Evolutionary conservation across 2,113 vertebrate genomes (phyloP).

Genomic region (Pyrgilauda ruficollis): DNA sequence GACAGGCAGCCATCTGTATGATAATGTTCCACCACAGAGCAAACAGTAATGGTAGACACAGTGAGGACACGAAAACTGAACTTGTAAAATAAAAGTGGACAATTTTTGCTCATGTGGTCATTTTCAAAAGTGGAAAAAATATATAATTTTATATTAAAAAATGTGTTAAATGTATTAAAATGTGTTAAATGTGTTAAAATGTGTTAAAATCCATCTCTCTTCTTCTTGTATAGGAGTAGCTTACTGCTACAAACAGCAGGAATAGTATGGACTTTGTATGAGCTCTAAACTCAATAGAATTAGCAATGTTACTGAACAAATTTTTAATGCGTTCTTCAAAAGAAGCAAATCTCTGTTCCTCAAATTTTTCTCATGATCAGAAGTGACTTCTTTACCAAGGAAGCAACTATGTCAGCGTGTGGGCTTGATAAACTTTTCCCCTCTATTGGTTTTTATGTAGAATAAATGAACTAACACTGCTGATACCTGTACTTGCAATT

Average conservation of each 20-base stretch:
- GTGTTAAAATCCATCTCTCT: neutral
- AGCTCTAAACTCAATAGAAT: neutral
- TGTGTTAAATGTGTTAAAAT: no score
- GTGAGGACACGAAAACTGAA: neutral
- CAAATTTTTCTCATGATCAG: neutral
- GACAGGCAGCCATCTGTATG: neutral
- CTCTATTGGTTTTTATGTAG: neutral
- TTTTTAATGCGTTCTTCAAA: neutral
- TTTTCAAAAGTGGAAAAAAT: neutral
- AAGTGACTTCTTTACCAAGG: neutral
- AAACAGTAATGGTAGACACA: neutral
- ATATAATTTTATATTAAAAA: no score
- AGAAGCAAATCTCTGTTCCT: neutral
- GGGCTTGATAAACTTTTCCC: neutral
- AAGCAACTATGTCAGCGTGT: neutral
- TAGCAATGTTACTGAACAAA: neutral
- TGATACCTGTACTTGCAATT: neutral
- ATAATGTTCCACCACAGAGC: neutral
- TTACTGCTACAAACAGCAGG: neutral
- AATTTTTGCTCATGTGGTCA: neutral
- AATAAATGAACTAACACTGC: neutral
- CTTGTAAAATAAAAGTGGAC: neutral
- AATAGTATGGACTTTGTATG: neutral
- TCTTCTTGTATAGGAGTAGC: neutral
- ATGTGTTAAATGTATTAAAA: no score